These are phyloP conservation scores for Cantharis rustica DNA, from an alignment of 2,888 invertebrate species.

Conservation along the genomic window DNA sequence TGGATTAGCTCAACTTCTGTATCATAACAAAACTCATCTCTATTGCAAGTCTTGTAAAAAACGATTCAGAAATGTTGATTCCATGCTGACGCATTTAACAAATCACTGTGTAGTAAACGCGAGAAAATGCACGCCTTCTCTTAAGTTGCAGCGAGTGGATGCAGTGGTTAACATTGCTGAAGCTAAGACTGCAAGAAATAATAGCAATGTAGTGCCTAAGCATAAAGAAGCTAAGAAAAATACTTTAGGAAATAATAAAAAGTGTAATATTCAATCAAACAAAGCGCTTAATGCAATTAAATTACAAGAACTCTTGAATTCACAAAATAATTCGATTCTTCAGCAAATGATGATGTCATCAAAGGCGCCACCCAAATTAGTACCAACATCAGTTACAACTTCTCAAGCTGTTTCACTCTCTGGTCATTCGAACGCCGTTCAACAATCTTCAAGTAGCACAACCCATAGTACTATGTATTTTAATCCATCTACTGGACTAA, in stretches of 20 bases:
- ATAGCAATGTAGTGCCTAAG: background rate
- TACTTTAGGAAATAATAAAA: background rate
- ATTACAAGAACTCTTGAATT: background rate
- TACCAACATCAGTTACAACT: background rate
- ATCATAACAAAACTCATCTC: slow-evolving; percentile 11
- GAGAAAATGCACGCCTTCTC: background rate
- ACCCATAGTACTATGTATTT: background rate
- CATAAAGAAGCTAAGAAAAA: background rate
- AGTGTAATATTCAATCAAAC: background rate
- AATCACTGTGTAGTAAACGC: slow-evolving; percentile 11
- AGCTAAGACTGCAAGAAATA: background rate
- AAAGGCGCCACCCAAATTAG: background rate
- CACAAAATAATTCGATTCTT: background rate
- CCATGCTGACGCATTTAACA: slow-evolving; percentile 7
- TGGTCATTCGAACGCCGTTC: background rate
- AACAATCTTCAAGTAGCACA: background rate
- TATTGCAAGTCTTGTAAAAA: slow-evolving; percentile 10
- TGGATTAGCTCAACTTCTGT: background rate
- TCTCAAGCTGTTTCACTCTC: background rate
- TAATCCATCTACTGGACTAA: background rate
- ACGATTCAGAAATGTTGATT: background rate
- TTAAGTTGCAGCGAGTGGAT: slow-evolving; percentile 14
- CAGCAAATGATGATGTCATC: background rate
- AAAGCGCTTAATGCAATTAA: background rate
- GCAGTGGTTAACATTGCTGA: background rate